These are phyloP conservation scores for Tapirus indicus DNA, from an alignment of 2,797 vertebrate genomes.

Conservation along the genomic window DNA sequence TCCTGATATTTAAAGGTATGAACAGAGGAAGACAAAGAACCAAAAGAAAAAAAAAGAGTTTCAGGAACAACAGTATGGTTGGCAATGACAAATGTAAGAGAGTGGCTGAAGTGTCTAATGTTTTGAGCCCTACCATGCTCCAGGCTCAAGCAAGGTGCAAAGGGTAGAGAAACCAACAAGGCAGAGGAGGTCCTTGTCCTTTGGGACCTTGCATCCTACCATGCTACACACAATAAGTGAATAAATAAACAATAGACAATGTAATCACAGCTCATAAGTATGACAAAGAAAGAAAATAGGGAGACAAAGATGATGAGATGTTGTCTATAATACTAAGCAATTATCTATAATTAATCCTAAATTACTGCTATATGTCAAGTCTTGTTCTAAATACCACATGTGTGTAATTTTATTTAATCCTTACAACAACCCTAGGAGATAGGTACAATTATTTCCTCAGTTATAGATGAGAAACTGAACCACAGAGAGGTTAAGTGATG, in stretches of 20 bases:
- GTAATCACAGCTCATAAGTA: not conserved
- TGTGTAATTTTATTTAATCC: not conserved
- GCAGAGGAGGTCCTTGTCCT: not conserved
- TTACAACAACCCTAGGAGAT: not conserved
- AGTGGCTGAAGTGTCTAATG: not conserved
- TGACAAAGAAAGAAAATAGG: not conserved
- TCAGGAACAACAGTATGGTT: not conserved
- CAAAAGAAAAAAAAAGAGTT: not conserved
- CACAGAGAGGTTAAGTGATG: not conserved
- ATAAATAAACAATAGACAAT: not conserved
- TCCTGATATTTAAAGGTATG: not conserved
- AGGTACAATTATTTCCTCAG: not conserved
- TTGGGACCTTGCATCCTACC: not conserved
- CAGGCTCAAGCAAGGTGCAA: not conserved
- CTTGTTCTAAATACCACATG: not conserved
- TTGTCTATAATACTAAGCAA: not conserved
- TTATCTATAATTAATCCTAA: not conserved
- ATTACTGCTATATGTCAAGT: not conserved
- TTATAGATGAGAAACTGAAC: not conserved
- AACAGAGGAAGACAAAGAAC: not conserved
- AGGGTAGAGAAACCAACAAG: not conserved
- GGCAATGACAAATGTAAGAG: not conserved
- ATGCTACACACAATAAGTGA: not conserved
- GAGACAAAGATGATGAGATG: not conserved
- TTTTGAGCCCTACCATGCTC: not conserved